phyloP scores from a whole-genome alignment of 2,888 invertebrate species.

The Eupithecia tripunctaria region DNA sequence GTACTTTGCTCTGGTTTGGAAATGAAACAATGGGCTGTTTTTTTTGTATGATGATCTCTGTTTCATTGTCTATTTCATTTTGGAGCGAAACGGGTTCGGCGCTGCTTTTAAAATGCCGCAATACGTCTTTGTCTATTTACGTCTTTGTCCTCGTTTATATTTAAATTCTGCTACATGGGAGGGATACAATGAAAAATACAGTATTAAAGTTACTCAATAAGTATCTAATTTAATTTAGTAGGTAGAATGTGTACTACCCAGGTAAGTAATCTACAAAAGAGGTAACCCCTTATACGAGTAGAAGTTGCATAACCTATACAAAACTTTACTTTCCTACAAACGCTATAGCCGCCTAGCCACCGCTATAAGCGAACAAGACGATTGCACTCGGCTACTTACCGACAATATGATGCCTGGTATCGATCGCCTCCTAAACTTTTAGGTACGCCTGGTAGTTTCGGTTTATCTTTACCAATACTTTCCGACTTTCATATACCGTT shows the following conservation, averaged over 20 bases:
- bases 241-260: not conserved
- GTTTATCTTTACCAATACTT: not conserved
- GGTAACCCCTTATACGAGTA: no score
- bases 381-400: conserved; percentile 30
- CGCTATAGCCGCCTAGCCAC: conserved; percentile 26
- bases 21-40: conserved; percentile 38
- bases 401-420: conserved; percentile 41
- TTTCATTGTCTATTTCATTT: not conserved
- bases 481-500: not conserved
- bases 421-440: conserved; percentile 30
- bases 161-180: not conserved
- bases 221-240: not conserved
- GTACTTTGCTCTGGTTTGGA: conserved; percentile 44
- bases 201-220: not conserved
- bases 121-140: no score
- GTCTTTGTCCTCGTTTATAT: no score
- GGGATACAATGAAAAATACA: not conserved
- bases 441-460: conserved; percentile 38
- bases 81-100: not conserved
- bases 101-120: not conserved
- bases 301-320: no score
- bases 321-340: conserved; percentile 14
- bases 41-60: conserved; percentile 2
- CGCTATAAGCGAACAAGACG: conserved; percentile 22
- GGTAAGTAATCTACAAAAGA: not conserved